Evolutionary conservation across 2,113 vertebrate genomes (phyloP).

Genomic region (Xiphorhynchus elegans): DNA sequence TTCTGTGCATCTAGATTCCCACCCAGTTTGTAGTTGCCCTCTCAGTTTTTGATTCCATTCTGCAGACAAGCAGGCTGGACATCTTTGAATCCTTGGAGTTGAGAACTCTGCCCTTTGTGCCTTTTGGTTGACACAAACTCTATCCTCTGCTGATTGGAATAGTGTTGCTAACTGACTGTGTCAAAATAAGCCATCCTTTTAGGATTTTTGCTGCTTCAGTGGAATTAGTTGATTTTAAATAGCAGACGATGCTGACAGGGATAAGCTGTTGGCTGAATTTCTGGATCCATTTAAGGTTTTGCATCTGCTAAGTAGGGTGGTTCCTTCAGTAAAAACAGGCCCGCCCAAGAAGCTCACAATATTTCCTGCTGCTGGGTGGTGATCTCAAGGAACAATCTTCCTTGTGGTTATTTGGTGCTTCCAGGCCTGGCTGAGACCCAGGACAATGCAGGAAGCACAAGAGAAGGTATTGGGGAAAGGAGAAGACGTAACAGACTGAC

Average conservation of each 20-base stretch:
- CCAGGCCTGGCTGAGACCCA: slow-evolving; percentile 29
- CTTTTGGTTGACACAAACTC: background rate
- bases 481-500: background rate
- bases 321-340: background rate
- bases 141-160: background rate
- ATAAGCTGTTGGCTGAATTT: background rate
- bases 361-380: slow-evolving; percentile 44
- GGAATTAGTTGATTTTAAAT: background rate
- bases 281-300: background rate
- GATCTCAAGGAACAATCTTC: slow-evolving; percentile 28
- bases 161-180: background rate
- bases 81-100: background rate
- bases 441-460: background rate
- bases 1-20: background rate
- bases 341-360: background rate
- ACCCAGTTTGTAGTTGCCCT: background rate
- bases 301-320: background rate
- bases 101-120: background rate
- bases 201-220: background rate
- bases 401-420: slow-evolving; percentile 34
- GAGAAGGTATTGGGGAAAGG: background rate
- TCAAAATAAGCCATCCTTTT: background rate
- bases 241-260: background rate
- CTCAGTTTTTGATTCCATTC: background rate
- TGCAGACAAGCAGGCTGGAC: background rate